Evolutionary conservation across 1,140 invertebrate species (phyloP), one percentile per base, ranked within the genome.

Genomic region (Platyscapa corneri): DNA sequence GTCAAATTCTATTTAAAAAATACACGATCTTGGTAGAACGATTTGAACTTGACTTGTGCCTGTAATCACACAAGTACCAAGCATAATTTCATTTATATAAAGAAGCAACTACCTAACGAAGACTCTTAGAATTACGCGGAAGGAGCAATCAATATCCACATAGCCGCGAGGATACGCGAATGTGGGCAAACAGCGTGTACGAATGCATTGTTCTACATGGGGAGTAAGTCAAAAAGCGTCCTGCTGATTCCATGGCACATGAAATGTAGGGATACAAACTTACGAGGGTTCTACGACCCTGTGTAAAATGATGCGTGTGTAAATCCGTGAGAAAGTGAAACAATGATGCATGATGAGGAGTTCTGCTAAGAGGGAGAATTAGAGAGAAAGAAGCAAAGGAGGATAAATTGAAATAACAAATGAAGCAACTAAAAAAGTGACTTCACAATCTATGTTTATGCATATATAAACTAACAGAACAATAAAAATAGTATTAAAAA

Each of bases 11-110:
- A 34, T 12, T 6, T 39, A 39, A 37, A 34, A 39, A 72, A 72
- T 27, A 12, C 67, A 39, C 18, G 67, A 72, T 23, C 0, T 27
- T 27, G 16, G 67, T 20, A 30, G 39, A 23, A 14, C 65, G 65
- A 67, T 34, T 32, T 30, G 30, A 27, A 60, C 23, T 60, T 60
- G 23, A 60, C 20, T 1, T 8, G 34, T 37, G 34, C 67, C 16
- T 0, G 8, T 0, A 37, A 70, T 70, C 37, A 70, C 34, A 60
- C 23, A 3, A 14, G 27, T 27, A 60, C 56, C 37, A 14, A 23
- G 56, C 0, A 49, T 37, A 79, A 84, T 79, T 84, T 60, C 65
- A 79, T 84, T 70, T 53, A 30, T 49, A 14, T 84, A 84, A 78
- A 64, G 64, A 83, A 77, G 32, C 72, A 14, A 32, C 34, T 0